A percentile compares a stretch with the other conserved stretches of the same genome.
phyloP scores from a whole-genome alignment of 2,888 invertebrate genomes.

The Gisinianus flammeolus region DNA sequence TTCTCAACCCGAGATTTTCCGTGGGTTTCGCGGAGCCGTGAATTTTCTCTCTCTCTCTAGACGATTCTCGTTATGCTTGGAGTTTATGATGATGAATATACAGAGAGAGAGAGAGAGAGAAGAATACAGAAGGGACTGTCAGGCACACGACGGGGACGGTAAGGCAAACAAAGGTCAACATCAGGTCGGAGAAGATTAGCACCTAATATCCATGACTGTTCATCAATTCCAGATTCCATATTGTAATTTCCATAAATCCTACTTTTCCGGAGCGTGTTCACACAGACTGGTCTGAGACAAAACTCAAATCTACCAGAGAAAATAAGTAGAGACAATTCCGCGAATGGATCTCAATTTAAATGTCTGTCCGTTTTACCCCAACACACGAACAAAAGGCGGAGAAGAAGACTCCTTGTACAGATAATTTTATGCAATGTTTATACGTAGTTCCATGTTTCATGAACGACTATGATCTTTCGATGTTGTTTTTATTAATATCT shows the following conservation, averaged over 20 bases:
- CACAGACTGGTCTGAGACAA: background rate
- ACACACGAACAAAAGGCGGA: no score
- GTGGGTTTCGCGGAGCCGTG: background rate
- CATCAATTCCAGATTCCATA: constrained; percentile 57
- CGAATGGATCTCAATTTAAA: no score
- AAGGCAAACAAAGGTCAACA: constrained; percentile 41
- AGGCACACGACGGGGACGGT: background rate
- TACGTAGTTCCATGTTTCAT: no score
- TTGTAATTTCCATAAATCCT: constrained; percentile 43
- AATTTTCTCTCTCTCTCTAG: background rate
- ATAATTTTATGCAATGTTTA: no score
- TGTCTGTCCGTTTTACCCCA: no score
- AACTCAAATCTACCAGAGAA: no score
- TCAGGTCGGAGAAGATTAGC: constrained; percentile 16
- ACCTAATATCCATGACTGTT: constrained; percentile 53
- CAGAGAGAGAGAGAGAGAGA: background rate
- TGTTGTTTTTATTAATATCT: no score
- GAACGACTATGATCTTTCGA: no score
- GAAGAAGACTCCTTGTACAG: no score
- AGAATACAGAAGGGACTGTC: constrained; percentile 19
- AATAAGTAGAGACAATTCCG: no score
- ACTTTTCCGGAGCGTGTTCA: constrained; percentile 46
- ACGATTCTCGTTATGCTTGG: background rate
- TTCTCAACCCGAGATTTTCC: no score
- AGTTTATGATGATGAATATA: constrained; percentile 5